phyloP scores from a whole-genome alignment of 2,113 vertebrate species.

The Sorex araneus region DNA sequence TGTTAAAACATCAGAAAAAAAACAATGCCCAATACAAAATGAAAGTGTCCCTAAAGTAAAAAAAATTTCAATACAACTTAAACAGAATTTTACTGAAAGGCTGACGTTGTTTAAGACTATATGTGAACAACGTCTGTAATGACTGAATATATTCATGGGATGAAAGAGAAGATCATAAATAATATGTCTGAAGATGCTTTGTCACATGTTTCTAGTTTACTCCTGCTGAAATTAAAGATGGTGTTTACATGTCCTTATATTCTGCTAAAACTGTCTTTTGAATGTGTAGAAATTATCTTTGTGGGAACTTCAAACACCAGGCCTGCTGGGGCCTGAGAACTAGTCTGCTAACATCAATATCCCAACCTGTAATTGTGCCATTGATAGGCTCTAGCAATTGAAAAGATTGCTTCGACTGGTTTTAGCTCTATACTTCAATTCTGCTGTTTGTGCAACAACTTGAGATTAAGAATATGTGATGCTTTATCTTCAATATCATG shows the following conservation, averaged over 20 bases:
- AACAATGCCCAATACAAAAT: neutral
- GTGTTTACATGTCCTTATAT: neutral
- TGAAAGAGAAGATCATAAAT: constrained; percentile 47
- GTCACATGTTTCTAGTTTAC: constrained; percentile 47
- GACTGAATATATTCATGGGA: neutral
- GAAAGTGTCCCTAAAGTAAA: neutral
- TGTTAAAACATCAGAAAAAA: constrained; percentile 37
- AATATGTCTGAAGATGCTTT: constrained; percentile 47
- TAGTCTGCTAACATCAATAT: neutral
- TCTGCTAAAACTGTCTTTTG: constrained; percentile 30
- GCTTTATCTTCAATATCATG: no score
- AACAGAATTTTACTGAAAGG: constrained; percentile 36
- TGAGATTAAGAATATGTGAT: neutral
- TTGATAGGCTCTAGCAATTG: neutral
- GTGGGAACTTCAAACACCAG: neutral
- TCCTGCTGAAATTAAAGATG: constrained; percentile 1
- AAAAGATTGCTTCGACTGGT: neutral
- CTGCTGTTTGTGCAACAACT: neutral
- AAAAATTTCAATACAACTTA: constrained; percentile 54
- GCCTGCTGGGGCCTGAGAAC: neutral
- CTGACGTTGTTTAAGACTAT: constrained; percentile 45
- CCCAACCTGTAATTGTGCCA: neutral
- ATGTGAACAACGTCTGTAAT: constrained; percentile 27
- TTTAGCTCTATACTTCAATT: neutral
- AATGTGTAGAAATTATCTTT: constrained; percentile 4